Evolutionary conservation across 2,113 vertebrate genomes (phyloP).

Genomic region (Dipodomys spectabilis): DNA sequence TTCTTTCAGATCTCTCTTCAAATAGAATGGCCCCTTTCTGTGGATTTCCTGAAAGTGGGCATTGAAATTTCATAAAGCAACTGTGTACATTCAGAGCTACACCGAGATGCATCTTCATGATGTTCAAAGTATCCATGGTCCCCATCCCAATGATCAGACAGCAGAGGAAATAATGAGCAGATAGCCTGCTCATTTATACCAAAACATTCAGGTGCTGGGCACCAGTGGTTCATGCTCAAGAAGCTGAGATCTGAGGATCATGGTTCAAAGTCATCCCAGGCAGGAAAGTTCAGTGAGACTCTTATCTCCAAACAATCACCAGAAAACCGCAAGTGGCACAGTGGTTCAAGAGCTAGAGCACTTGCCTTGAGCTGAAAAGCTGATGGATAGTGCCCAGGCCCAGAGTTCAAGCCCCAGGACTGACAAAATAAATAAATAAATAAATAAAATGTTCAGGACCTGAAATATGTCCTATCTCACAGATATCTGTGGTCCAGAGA

Average conservation of each 20-base stretch:
- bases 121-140: neutral
- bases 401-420: too few relatives aligned
- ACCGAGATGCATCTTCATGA: neutral
- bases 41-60: neutral
- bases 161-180: neutral
- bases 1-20: conserved; percentile 27
- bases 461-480: neutral
- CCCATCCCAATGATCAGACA: conserved; percentile 2
- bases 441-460: neutral
- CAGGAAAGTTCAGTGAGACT: too few relatives aligned
- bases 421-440: too few relatives aligned
- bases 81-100: neutral
- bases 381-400: too few relatives aligned
- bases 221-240: too few relatives aligned
- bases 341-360: too few relatives aligned
- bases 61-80: conserved; percentile 19
- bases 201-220: neutral
- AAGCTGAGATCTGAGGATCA: too few relatives aligned
- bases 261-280: too few relatives aligned
- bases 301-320: too few relatives aligned
- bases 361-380: too few relatives aligned
- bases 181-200: neutral
- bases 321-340: too few relatives aligned
- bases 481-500: neutral
- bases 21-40: neutral